Evolutionary conservation across 2,888 invertebrate genomes (phyloP).

Genomic region (Volucella inflata): DNA sequence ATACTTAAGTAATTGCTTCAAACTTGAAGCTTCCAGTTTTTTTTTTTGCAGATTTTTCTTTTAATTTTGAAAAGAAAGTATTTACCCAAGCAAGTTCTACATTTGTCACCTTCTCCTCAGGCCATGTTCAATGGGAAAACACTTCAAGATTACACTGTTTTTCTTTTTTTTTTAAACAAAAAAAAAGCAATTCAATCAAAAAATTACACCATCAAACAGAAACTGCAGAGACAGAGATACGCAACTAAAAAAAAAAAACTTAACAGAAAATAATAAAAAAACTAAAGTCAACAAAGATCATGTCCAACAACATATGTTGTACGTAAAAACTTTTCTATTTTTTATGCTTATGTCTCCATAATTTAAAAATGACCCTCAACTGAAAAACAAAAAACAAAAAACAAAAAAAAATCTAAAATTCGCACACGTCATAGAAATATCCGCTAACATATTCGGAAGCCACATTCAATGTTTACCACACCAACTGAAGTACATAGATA

Average conservation of each 20-base stretch:
- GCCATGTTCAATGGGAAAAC: too few relatives aligned
- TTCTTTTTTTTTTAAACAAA: background rate
- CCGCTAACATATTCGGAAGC: constrained; percentile 34
- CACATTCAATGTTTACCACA: constrained; percentile 34
- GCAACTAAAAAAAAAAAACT: background rate
- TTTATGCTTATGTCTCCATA: background rate
- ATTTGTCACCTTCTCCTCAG: too few relatives aligned
- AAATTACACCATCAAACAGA: constrained; percentile 14
- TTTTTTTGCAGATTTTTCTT: too few relatives aligned
- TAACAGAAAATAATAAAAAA: too few relatives aligned
- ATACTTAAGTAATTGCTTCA: too few relatives aligned
- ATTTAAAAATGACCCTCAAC: constrained; percentile 45
- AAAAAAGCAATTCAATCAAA: constrained; percentile 1
- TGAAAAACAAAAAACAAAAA: background rate
- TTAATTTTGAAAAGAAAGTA: too few relatives aligned
- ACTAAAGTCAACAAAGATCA: constrained; percentile 35
- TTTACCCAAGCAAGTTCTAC: too few relatives aligned
- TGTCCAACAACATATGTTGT: background rate
- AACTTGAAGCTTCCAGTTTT: too few relatives aligned
- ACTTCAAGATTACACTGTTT: too few relatives aligned
- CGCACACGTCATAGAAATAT: constrained; percentile 39
- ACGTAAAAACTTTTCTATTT: constrained; percentile 1
- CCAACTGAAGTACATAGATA: constrained; percentile 11
- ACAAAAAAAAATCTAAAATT: constrained; percentile 6
- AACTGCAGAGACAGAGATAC: constrained; percentile 26